These are phyloP conservation scores for Gavia stellata DNA, from an alignment of 2,113 vertebrate species.

Conservation along the genomic window DNA sequence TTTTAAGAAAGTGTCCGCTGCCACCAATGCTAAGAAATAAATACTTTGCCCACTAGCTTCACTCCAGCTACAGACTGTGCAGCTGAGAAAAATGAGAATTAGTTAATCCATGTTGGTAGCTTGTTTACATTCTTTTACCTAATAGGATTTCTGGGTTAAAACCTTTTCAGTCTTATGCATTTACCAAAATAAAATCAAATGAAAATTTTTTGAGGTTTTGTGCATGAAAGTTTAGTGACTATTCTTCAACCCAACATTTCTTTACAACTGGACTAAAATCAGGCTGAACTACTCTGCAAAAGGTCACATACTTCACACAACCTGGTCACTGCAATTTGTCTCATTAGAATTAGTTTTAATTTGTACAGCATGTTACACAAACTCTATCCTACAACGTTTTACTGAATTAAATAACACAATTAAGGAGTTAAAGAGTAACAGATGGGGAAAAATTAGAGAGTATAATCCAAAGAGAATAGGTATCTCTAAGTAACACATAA, in stretches of 20 bases:
- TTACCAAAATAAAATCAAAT: not conserved
- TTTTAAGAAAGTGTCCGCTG: not conserved
- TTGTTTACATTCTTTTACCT: not conserved
- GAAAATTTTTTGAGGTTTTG: not conserved
- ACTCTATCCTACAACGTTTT: not conserved
- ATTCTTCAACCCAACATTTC: not conserved
- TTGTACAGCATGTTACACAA: constrained; percentile 20
- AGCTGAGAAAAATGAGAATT: not conserved
- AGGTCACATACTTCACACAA: not conserved
- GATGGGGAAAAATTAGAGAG: not conserved
- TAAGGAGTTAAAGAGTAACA: constrained; percentile 27
- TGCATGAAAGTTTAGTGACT: not conserved
- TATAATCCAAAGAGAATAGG: not conserved
- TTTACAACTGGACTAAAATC: not conserved
- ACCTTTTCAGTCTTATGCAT: not conserved
- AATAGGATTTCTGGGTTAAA: not conserved
- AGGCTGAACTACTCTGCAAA: not conserved
- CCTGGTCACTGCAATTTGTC: constrained; percentile 34
- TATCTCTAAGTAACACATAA: not conserved
- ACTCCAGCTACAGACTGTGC: not conserved
- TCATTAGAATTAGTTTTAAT: constrained; percentile 25
- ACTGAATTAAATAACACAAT: constrained; percentile 17
- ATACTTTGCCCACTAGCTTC: not conserved
- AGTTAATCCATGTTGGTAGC: not conserved
- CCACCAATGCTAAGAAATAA: not conserved